Evolutionary conservation across 1,140 invertebrate genomes (phyloP), one percentile per base, ranked within the genome.

Genomic region (Lineus longissimus): DNA sequence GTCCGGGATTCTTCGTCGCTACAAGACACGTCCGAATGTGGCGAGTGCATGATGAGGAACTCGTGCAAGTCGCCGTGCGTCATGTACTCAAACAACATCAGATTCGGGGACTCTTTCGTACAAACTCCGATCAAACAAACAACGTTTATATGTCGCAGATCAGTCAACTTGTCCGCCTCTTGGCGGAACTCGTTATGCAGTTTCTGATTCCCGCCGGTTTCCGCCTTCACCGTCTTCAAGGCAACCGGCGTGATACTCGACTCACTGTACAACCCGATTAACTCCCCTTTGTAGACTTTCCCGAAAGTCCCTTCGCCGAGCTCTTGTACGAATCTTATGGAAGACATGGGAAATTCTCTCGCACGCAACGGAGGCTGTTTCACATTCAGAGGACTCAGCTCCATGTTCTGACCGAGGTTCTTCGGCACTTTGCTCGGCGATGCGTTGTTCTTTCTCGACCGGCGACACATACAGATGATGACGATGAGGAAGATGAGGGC

Each of bases 221-320:
- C 93, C 76, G 95, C 94, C 78, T 96, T 96, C n/a, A 97, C 80
- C 0, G 94, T 95, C 79, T 97, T 97, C 0, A 97, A 91, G 11
- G 94, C 94, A 2, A 97, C 94, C 73, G 89, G 90, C 55, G 90
- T 87, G 9, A 86, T 74, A 19, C 68, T 77, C 51, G 77, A 78
- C 62, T 75, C 78, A 19, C 75, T 71, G 66, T 75, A 75, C 22
- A 78, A 62, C 36, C 82, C 81, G 80, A 89, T 86, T n/a, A 97
- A 81, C 81, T 97, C 92, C 1, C 94, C 95, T 84, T 95, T 94
- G 67, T 81, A 81, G 13, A 80, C 80, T 76, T 85, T 86, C 85
- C 95, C 95, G 84, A 97, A 98, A 55, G 94, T 93, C 27, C 95
- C 95, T 85, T 98, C 94, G 36, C 95, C 95, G 1, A 98, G 82